Evolutionary conservation across 2,888 invertebrate genomes (phyloP), one percentile per base, ranked within the genome.

Genomic region (Smittia sp.): DNA sequence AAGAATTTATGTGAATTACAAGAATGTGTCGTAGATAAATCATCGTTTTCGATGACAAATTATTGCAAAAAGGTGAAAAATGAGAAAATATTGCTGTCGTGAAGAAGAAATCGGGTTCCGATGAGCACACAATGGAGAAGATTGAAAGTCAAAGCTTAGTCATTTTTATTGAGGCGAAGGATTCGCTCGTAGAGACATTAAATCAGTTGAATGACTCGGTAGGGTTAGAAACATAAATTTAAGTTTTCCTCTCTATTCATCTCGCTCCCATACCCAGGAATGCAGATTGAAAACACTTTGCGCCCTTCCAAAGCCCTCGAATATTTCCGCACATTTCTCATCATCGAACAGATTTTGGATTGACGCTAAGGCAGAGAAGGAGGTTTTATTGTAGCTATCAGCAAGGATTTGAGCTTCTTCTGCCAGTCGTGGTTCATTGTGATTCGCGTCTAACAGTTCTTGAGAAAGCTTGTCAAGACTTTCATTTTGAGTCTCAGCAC

Each of bases 1-100:
- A n/a, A 15, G 46, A 62, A 66, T 66, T 66, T 66, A 66, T 32
- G 66, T 66, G 32, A 24, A 67, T 67, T 67, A 67, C 67, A 46
- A n/a, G 38, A 24, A 46, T 39, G 24, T 67, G 46, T 67, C 41
- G n/a, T n/a, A 67, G 15, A 52, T 69, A 69, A 69, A 69, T 69
- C 69, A 69, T 69, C 52, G 27, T 69, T 69, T 69, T 54, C 41
- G 54, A 69, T 52, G 69, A 69, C 69, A 69, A 69, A 69, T 69
- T 67, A 67, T 46, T 20, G 41, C n/a, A 24, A 11, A 67, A 67
- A 41, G 41, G 39, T 67, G 15, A 67, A 25, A 67, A 67, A 39
- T 46, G 22, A 22, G 66, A n/a, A 67, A 41, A 67, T 67, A 67
- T 67, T 67, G 41, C 15, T 25, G 9, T 13, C n/a, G 22, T 22